Percentiles rank a stretch among this genome's conserved stretches.
phyloP scores from a whole-genome alignment of 2,888 invertebrate species.

The Nomada flava region DNA sequence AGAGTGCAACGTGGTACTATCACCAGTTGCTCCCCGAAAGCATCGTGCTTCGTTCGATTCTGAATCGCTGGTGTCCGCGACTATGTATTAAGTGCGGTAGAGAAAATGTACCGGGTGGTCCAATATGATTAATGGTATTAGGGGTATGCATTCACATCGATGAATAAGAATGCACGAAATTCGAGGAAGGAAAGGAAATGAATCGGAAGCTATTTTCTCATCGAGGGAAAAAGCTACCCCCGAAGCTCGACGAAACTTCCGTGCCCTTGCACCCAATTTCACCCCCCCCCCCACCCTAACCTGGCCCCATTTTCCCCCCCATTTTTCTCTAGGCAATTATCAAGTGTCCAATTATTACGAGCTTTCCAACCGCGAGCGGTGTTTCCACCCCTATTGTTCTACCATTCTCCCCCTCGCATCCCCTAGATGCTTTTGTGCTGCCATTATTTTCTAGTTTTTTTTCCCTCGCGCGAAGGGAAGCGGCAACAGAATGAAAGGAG shows the following conservation, averaged over 20 bases:
- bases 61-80: not conserved
- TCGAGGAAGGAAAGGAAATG: not conserved
- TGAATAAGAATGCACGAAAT: not conserved
- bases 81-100: not conserved
- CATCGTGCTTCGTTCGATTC: not conserved
- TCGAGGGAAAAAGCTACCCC: not conserved
- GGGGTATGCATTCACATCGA: not conserved
- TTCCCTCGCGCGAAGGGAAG: not conserved
- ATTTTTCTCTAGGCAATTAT: constrained; percentile 21
- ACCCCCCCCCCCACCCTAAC: not conserved
- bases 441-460: constrained; percentile 20
- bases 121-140: not conserved
- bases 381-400: constrained; percentile 19
- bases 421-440: not conserved
- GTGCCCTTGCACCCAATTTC: constrained; percentile 22
- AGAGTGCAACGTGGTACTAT: not conserved
- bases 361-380: constrained; percentile 17
- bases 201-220: not conserved
- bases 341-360: constrained; percentile 45
- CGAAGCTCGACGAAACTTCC: not conserved
- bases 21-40: constrained; percentile 27
- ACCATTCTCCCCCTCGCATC: not conserved
- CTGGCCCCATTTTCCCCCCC: not conserved
- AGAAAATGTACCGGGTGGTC: not conserved
- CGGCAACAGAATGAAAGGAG: constrained; percentile 38